Evolutionary conservation across 2,888 invertebrate species (phyloP), one percentile per base, ranked within the genome.

Genomic region (Myopa testacea): DNA sequence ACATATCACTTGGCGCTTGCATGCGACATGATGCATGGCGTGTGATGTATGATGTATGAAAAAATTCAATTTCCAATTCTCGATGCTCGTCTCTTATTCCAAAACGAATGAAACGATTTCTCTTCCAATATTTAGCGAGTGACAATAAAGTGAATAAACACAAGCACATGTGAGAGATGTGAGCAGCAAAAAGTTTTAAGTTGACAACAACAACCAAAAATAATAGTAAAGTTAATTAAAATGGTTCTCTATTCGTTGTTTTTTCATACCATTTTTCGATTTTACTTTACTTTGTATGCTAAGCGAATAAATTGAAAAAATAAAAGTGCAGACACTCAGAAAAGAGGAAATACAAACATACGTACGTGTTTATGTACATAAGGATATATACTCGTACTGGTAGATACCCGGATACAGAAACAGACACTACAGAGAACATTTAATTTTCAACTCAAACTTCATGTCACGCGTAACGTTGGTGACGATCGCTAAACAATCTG

Each of bases 151-250:
- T 65, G 65, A 34, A 38, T 4, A 5, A n/a, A n/a, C 55, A 55
- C 38, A 34, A 65, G 19, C 34, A 65, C 62, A 63, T 34, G 62
- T 26, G 62, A 63, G 26, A 26, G 26, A 26, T 26, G 26, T 26
- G 26, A 12, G 26, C 62, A 10, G 26, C 62, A 65, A 65, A 55
- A 65, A 14, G 38, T 8, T 14, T 8, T 55, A n/a, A 55, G 8
- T 14, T 14, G 26, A 50, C 12, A 60, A 60, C 34, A 19, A 19
- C 37, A 60, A 40, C 58, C 37, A 40, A 63, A 14, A 70, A 55
- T 37, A 40, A 60, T 4, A 62, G 60, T 62, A 73, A 45, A 73
- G 62, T 62, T 73, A 62, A 72, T 62, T 72, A 72, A 72, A 72
- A 72, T 40, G 26, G 19, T 26, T 55, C 52, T 62, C 37, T 38